These are phyloP conservation scores for Acanthis flammea DNA, from an alignment of 2,797 vertebrate genomes.

Conservation along the genomic window DNA sequence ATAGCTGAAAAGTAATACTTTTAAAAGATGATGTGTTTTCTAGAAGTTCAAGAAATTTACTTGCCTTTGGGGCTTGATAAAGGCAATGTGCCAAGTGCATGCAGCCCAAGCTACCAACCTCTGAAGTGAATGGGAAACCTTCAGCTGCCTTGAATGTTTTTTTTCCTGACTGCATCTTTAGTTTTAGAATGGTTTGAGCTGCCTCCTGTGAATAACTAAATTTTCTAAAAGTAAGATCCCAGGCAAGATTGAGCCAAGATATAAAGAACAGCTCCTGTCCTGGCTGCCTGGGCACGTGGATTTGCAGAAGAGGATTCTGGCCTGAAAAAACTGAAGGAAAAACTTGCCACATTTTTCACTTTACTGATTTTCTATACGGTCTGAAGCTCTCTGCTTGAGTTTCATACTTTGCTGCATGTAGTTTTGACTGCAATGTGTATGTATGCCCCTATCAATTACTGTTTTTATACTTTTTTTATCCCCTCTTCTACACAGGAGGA, in stretches of 20 bases:
- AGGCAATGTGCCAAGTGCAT: neutral
- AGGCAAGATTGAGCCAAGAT: neutral
- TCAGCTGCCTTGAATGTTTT: neutral
- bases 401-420: neutral
- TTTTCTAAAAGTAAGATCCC: neutral
- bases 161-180: neutral
- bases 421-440: neutral
- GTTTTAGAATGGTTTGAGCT: neutral
- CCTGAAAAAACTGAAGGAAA: neutral
- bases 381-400: neutral
- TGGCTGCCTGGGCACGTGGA: neutral
- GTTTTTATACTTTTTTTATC: neutral
- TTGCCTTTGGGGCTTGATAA: neutral
- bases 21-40: neutral
- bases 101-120: neutral
- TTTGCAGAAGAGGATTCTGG: neutral
- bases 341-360: neutral
- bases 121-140: neutral
- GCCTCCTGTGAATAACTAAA: neutral
- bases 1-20: neutral
- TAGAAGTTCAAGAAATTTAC: neutral
- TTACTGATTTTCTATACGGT: neutral
- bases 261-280: neutral
- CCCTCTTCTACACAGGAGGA: neutral
- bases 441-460: neutral